Base-by-base conservation (phyloP, 2,113 vertebrate genomes). In the Pao palembangensis region DNA sequence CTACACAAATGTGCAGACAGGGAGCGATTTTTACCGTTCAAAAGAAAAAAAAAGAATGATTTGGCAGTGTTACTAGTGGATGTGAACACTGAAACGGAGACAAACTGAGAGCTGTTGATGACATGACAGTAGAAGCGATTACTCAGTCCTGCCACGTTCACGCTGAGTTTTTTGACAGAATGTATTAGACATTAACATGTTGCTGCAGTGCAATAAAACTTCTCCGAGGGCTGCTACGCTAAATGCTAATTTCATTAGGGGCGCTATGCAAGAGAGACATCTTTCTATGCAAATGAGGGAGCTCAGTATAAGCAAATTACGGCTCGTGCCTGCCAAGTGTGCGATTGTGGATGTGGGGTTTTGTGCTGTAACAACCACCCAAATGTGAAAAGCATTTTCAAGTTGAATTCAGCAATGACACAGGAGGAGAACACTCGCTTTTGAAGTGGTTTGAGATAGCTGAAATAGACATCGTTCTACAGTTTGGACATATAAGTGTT, bases 231-330 rank as follows among this genome's bases (percentile, higher is more conserved):
- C 63, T 62, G 60, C 23, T 61, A 52, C 51, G 42, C 60, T 52
- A 74, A 78, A 84, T 84, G 70, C 79, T 86, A 85, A 88, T 87
- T 87, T 82, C 85, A 85, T 85, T 81, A 83, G 57, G 64, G 71
- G 73, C n/a, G 69, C 67, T 67, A 57, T 73, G 83, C 79, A 72
- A 76, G 72, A 58, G 76, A 87, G 83, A 83, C 79, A 67, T 83
- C 80, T 87, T 79, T 87, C 83, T 83, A 86, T 88, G 81, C 74
- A 86, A 86, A 88, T 81, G 73, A 75, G 63, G 79, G 17, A 17
- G 69, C 51, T 73, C 50, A 49, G 85, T 65, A 48, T 76, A 71
- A 83, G 84, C 82, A 77, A 83, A 83, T 85, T 73, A 82, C 65
- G 64, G 59, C 60, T 49, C 3, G 52, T 51, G 70, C 55, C 75